A percentile compares a stretch with the other conserved stretches of the same genome.
These are phyloP conservation scores for Steinernema carpocapsae DNA, from an alignment of 2,888 invertebrate genomes.

Conservation along the genomic window DNA sequence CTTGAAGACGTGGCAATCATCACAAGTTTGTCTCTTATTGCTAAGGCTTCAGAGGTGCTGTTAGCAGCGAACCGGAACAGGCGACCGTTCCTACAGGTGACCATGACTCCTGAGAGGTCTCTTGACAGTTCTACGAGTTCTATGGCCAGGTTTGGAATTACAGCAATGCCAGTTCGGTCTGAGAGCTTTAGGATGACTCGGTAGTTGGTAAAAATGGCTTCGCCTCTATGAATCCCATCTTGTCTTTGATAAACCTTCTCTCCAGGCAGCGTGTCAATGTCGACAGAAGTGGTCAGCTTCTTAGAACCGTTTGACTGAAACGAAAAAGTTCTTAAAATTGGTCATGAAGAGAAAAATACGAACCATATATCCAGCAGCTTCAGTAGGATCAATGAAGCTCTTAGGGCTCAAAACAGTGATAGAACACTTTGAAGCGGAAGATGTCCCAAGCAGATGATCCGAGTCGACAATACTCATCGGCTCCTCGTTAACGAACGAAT, in stretches of 20 bases:
- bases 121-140: neutral
- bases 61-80: neutral
- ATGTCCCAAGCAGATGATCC: neutral
- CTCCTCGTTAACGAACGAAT: neutral
- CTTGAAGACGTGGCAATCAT: neutral
- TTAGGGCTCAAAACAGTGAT: neutral
- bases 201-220: slow-evolving; percentile 13
- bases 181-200: neutral
- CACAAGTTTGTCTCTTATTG: neutral
- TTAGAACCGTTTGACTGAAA: neutral
- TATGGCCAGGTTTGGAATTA: neutral
- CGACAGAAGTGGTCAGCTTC: neutral
- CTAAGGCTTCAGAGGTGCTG: neutral
- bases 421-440: neutral
- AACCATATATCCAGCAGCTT: neutral
- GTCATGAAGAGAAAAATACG: neutral
- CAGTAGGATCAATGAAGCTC: neutral
- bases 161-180: slow-evolving; percentile 5
- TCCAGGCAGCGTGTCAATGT: slow-evolving; percentile 11
- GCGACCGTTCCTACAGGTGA: neutral
- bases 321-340: neutral
- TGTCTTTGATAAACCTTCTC: neutral
- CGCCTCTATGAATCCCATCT: neutral
- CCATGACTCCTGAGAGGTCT: neutral
- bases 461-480: slow-evolving; percentile 2